These are phyloP conservation scores for Anguilla japonica DNA, from an alignment of 2,113 vertebrate genomes.

Conservation along the genomic window DNA sequence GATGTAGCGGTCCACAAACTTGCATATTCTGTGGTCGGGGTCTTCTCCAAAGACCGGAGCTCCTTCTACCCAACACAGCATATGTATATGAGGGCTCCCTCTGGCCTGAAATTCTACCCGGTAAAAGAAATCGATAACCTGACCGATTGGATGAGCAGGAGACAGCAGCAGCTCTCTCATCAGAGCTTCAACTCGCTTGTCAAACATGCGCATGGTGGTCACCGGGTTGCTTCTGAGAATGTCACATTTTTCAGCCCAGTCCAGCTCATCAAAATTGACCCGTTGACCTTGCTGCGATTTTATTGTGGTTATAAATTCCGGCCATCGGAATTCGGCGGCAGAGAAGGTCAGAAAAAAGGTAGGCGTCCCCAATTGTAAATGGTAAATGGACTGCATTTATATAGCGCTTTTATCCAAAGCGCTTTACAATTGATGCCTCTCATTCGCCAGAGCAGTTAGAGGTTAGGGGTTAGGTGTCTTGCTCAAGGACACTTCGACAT, in stretches of 20 bases:
- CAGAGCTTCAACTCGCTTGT: constrained; percentile 8
- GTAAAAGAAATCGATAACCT: constrained; percentile 31
- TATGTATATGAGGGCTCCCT: constrained; percentile 34
- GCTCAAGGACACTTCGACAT: too few species aligned
- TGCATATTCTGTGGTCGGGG: constrained; percentile 3
- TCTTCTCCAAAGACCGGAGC: constrained; percentile 20
- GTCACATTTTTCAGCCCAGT: constrained; percentile 23
- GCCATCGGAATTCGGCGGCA: constrained; percentile 16
- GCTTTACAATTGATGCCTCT: too few species aligned
- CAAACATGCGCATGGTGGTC: constrained; percentile 27
- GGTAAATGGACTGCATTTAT: too few species aligned
- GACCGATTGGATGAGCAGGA: constrained; percentile 17
- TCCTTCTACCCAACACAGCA: constrained; percentile 19
- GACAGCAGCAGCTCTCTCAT: constrained; percentile 21
- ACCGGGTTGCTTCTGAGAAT: constrained; percentile 24
- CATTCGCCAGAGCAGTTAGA: too few species aligned
- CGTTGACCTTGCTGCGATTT: constrained; percentile 20
- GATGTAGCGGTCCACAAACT: constrained; percentile 38
- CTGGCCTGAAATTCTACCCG: constrained; percentile 40
- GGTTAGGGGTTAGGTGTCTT: too few species aligned
- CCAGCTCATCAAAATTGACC: constrained; percentile 16
- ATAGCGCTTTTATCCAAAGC: too few species aligned
- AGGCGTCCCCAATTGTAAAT: constrained; percentile 15
- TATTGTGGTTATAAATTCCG: constrained; percentile 16
- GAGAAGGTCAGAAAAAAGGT: constrained; percentile 20